A percentile compares a stretch with the other conserved stretches of the same genome.
Evolutionary conservation across 64 coral and sea anemone species (phyloP).

Genomic region (Orbicella faveolata): DNA sequence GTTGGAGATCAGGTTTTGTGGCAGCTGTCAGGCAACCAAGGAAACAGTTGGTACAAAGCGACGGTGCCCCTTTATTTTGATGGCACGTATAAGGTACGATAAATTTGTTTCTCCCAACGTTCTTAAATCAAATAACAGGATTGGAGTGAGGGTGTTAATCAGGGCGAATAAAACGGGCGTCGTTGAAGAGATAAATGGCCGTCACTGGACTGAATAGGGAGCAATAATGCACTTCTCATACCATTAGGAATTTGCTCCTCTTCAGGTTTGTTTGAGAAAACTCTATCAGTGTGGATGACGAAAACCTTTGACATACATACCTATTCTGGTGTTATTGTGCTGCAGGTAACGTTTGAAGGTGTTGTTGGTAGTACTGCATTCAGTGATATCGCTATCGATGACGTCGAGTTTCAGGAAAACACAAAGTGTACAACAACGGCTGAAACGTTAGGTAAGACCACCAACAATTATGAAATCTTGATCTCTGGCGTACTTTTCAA

Average conservation of each 20-base stretch:
- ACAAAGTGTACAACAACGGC: conserved; percentile 42
- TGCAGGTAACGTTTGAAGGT: conserved; percentile 75
- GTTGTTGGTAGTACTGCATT: conserved; percentile 41
- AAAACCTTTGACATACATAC: no score
- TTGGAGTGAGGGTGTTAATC: no score
- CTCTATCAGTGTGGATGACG: no score
- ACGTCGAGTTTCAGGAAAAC: conserved; percentile 54
- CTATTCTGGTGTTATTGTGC: no score
- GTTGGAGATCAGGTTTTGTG: conserved; percentile 55
- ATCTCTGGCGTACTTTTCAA: no score
- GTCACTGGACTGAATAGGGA: no score
- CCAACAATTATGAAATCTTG: not conserved
- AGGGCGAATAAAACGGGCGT: no score
- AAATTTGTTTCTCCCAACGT: not conserved
- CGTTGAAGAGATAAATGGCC: no score
- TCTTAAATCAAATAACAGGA: not conserved
- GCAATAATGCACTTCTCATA: no score
- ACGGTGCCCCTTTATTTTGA: conserved; percentile 66
- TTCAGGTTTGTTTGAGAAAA: not conserved
- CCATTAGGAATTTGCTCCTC: not conserved
- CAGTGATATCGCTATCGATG: conserved; percentile 91
- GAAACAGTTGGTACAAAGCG: conserved; percentile 76
- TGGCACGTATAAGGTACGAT: conserved; percentile 54
- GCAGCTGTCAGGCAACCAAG: conserved; percentile 73
- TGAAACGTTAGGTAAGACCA: conserved; percentile 50